phyloP scores from a whole-genome alignment of 2,888 invertebrate genomes.

The Ophion ventricosus region DNA sequence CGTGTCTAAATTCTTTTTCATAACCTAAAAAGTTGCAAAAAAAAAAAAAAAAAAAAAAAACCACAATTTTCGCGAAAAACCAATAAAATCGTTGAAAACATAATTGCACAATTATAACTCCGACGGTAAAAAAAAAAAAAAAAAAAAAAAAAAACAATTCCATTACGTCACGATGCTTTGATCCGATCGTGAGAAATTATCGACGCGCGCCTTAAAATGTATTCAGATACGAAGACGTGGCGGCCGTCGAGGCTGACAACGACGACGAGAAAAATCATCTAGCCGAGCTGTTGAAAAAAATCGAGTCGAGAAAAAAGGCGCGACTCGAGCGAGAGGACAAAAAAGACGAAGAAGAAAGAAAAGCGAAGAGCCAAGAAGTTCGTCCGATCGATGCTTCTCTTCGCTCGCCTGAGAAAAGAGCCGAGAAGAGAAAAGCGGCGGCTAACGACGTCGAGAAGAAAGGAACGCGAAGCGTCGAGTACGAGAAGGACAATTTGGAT shows the following conservation, averaged over 20 bases:
- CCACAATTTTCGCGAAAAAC: too few relatives aligned
- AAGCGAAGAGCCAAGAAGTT: neutral
- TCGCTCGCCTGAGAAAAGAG: constrained; percentile 22
- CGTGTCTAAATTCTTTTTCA: neutral
- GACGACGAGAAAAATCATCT: constrained; percentile 74
- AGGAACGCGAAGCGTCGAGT: constrained; percentile 11
- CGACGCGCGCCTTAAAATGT: too few relatives aligned
- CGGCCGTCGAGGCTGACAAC: constrained; percentile 68
- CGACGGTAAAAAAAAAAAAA: constrained; percentile 59
- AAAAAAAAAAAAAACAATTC: constrained; percentile 41
- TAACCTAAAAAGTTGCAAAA: neutral
- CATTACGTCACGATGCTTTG: too few relatives aligned
- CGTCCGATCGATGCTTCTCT: neutral
- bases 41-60: neutral
- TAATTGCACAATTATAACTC: neutral
- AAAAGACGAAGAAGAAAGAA: neutral
- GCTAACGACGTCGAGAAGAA: too few relatives aligned
- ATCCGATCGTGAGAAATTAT: too few relatives aligned
- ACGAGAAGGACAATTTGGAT: constrained; percentile 6
- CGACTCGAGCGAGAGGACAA: constrained; percentile 55
- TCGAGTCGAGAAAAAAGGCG: constrained; percentile 76
- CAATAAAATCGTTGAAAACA: too few relatives aligned
- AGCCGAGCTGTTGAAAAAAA: constrained; percentile 73
- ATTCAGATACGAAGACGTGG: constrained; percentile 75
- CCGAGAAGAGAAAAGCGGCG: constrained; percentile 44